Conservation (phyloP, 2,113 vertebrate genomes). For the Salvelinus sp. region DNA sequence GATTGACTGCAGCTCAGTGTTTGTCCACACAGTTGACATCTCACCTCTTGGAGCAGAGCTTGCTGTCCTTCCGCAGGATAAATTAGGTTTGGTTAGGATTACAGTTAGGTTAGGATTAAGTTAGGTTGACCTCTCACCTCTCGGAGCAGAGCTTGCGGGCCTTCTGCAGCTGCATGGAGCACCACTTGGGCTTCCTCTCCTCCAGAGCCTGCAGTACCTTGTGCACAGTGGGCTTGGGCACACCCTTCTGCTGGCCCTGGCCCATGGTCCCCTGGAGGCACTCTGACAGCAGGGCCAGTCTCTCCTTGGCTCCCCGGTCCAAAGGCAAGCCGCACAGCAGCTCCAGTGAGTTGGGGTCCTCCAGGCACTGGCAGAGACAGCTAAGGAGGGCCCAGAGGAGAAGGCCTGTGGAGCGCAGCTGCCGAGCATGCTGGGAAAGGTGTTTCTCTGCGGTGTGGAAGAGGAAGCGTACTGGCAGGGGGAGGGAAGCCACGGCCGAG, state of each 20-base stretch:
- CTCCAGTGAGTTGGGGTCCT: conserved; percentile 83
- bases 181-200: conserved; percentile 88
- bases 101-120: too few species aligned
- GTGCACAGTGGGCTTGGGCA: conserved; percentile 79
- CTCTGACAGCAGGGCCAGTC: conserved; percentile 80
- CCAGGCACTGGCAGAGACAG: conserved; percentile 84
- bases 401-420: conserved; percentile 83
- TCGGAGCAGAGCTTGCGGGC: conserved; percentile 83
- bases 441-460: conserved; percentile 87
- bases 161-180: conserved; percentile 83
- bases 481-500: conserved; percentile 86
- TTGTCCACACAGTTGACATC: conserved; percentile 8
- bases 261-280: conserved; percentile 85
- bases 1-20: conserved; percentile 10
- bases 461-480: conserved; percentile 88
- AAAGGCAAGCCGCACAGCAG: conserved; percentile 80
- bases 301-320: conserved; percentile 75
- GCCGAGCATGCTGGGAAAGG: conserved; percentile 83
- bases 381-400: conserved; percentile 85
- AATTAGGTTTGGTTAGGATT: too few species aligned
- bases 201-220: conserved; percentile 87
- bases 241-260: conserved; percentile 71
- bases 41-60: too few species aligned
- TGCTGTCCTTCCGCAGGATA: too few species aligned
- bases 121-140: conserved; percentile 75